A percentile compares a stretch with the other conserved stretches of the same genome.
phyloP scores from a whole-genome alignment of 2,888 invertebrate genomes.

The Iphiclides podalirius region DNA sequence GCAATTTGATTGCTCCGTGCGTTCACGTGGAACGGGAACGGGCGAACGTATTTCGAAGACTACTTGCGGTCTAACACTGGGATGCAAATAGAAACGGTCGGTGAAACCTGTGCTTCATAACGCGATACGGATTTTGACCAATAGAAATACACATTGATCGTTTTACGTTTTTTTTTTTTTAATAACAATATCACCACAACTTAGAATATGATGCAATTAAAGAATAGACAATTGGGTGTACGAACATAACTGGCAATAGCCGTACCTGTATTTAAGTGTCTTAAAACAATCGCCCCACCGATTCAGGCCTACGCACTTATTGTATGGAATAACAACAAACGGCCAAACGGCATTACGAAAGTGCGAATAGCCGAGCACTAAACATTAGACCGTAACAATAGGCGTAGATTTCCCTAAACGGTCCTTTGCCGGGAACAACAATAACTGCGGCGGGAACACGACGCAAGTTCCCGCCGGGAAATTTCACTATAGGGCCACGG shows the following conservation, averaged over 20 bases:
- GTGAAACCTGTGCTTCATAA: no score
- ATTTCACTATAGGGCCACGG: constrained; percentile 16
- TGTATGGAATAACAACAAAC: constrained; percentile 1
- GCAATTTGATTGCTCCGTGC: constrained; percentile 20
- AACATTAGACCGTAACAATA: constrained; percentile 22
- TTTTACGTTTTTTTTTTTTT: no score
- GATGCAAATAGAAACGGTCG: neutral
- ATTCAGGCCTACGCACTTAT: neutral
- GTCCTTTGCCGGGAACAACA: constrained; percentile 25
- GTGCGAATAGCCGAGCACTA: constrained; percentile 5
- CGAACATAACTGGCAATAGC: no score
- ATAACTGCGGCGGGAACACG: constrained; percentile 21
- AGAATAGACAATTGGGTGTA: no score
- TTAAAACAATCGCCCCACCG: neutral
- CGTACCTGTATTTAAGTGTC: no score
- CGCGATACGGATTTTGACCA: no score
- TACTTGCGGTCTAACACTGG: neutral
- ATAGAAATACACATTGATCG: no score
- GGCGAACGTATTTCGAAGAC: neutral
- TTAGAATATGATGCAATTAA: no score
- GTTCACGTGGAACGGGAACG: constrained; percentile 10
- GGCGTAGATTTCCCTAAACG: constrained; percentile 30
- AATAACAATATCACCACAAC: no score
- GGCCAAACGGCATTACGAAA: neutral
- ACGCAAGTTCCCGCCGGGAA: constrained; percentile 12